Evolutionary conservation across 2,888 invertebrate genomes (phyloP).

Genomic region (Aspidiotus rigidus): DNA sequence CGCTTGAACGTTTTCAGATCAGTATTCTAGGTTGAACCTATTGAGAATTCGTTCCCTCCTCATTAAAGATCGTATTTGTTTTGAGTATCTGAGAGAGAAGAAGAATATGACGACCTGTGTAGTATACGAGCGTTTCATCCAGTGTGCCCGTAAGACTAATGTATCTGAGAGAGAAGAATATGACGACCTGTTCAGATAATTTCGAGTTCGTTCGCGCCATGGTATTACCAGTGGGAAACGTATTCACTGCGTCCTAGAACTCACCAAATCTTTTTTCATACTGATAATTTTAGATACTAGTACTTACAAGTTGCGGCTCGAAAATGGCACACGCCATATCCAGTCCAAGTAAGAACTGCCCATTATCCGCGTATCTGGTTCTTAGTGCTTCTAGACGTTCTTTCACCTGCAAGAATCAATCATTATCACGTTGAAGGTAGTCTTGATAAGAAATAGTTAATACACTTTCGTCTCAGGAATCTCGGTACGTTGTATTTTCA

Average conservation of each 20-base stretch:
- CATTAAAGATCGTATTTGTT: not conserved
- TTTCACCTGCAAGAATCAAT: not conserved
- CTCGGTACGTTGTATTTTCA: constrained; percentile 2
- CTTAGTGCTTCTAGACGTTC: constrained; percentile 1
- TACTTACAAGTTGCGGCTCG: constrained; percentile 2
- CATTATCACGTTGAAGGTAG: too few species aligned
- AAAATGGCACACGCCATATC: constrained; percentile 1
- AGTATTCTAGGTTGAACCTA: not conserved
- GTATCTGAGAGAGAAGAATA: not conserved
- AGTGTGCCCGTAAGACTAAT: too few species aligned
- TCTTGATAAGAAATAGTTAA: not conserved
- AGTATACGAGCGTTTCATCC: too few species aligned
- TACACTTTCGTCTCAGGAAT: constrained; percentile 2
- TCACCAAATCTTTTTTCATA: constrained; percentile 1
- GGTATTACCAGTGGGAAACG: too few species aligned
- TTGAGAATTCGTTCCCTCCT: not conserved
- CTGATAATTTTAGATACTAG: constrained; percentile 1
- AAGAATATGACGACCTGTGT: too few species aligned
- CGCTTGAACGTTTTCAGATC: constrained; percentile 2
- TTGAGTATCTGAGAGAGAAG: too few species aligned
- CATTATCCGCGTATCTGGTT: not conserved
- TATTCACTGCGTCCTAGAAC: not conserved
- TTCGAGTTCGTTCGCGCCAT: constrained; percentile 1
- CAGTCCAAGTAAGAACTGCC: not conserved
- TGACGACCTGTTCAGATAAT: not conserved